Base-by-base conservation (phyloP, 1,140 invertebrate genomes). In the Mylabris phalerata region DNA sequence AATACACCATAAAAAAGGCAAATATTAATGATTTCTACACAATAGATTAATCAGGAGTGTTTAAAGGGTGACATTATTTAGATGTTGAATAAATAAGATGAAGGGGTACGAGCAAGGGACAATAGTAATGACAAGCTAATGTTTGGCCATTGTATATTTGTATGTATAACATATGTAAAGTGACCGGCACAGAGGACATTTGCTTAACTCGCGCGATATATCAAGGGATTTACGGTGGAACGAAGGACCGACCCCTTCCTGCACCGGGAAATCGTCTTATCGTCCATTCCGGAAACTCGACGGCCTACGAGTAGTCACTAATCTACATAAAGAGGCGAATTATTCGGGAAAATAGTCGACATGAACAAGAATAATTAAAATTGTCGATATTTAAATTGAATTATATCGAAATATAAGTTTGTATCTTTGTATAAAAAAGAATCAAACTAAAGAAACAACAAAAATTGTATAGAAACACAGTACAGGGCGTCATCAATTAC, bases 401-500 rank as follows among this genome's bases (percentile, higher is more conserved):
- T 32, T 32, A 32, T 7, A 32, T 32, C 7, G 4, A 32, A 4
- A 32, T 7, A 32, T 32, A 32, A 32, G 4, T 4, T 32, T 7
- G 32, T 32, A 4, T 32, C 32, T 7, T 7, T 3, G 32, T 32
- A 7, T 32, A 2, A 3, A 32, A 32, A 32, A 32, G 7, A 32
- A 32, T 7, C 27, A 32, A 5, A 32, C 4, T 7, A 32, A 32
- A 32, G 1, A 32, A 32, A 32, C 4, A 32, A 32, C 32, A 32
- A 32, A 32, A 32, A 32, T 19, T 19, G 32, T 32, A 32, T 32
- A 32, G 32, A 32, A 19, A 19, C 19, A 32, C 32, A 32, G 32
- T 32, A 32, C 32, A 32, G 32, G 66, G 57, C 66, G 63, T 67
- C 72, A 71, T 73, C 72, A 70, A 73, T 72, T 72, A 72, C 71